Percentiles rank a stretch among this genome's conserved stretches.
These are phyloP conservation scores for Austrofundulus limnaeus DNA, from an alignment of 2,113 vertebrate species.

Conservation along the genomic window DNA sequence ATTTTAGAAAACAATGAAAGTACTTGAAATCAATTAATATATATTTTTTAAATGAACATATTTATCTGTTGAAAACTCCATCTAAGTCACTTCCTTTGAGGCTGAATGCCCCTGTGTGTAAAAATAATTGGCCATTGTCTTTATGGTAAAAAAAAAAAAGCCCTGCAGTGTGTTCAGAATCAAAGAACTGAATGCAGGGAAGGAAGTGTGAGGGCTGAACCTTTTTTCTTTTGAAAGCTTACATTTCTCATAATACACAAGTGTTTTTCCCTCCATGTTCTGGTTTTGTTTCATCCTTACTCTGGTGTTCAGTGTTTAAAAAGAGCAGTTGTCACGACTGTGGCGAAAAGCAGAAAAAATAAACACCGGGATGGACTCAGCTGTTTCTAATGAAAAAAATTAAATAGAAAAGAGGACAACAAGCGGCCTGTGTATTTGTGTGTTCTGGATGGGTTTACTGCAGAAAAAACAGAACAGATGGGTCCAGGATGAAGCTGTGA, in stretches of 20 bases:
- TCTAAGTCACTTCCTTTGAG: conserved; percentile 14
- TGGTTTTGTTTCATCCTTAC: conserved; percentile 5
- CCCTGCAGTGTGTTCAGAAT: conserved; percentile 48
- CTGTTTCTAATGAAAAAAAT: conserved; percentile 38
- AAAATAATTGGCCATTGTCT: conserved; percentile 62
- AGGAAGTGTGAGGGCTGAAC: conserved; percentile 52
- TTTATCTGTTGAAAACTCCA: conserved; percentile 8
- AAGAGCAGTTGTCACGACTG: conserved; percentile 45
- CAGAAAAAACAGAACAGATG: conserved; percentile 63
- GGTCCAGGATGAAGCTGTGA: conserved; percentile 33
- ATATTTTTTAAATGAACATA: no score
- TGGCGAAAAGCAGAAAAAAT: conserved; percentile 16
- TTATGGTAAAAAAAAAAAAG: conserved; percentile 36
- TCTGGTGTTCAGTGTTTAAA: conserved; percentile 41
- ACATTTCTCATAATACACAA: neutral
- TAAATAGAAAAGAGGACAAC: conserved; percentile 1
- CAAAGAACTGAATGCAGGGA: conserved; percentile 46
- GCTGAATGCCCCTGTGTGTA: conserved; percentile 1
- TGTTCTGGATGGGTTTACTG: conserved; percentile 28
- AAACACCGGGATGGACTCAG: conserved; percentile 54
- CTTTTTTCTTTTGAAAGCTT: conserved; percentile 40
- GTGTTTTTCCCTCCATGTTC: neutral
- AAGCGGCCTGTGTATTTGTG: conserved; percentile 7
- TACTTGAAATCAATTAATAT: no score
- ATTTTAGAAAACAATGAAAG: no score